Evolutionary conservation across 2,888 invertebrate genomes (phyloP).

Genomic region (Schizotus pectinicornis): DNA sequence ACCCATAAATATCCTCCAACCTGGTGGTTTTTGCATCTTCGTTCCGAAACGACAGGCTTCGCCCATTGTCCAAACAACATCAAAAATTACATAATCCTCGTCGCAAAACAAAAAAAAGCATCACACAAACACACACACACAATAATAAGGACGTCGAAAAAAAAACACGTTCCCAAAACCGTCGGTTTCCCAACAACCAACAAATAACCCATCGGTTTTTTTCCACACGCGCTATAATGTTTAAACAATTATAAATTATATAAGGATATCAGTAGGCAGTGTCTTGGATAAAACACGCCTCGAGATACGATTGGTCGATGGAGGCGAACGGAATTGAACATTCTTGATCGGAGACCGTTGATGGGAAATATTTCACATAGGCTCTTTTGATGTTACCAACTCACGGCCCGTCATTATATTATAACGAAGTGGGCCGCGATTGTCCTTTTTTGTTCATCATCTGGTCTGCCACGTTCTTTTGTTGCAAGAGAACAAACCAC

Average conservation of each 20-base stretch:
- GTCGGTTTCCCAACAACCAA: slow-evolving; percentile 8
- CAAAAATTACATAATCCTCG: not conserved
- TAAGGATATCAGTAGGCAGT: slow-evolving; percentile 35
- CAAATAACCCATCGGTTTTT: slow-evolving; percentile 6
- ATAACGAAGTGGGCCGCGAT: slow-evolving; percentile 36
- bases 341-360: slow-evolving; percentile 35
- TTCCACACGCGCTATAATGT: slow-evolving; percentile 9
- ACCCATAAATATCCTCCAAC: too few relatives aligned
- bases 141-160: too few relatives aligned
- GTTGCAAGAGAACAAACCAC: too few relatives aligned
- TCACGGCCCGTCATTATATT: slow-evolving; percentile 37
- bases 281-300: slow-evolving; percentile 39
- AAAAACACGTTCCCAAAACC: slow-evolving; percentile 9
- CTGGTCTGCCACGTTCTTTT: slow-evolving; percentile 10
- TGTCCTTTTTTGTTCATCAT: slow-evolving; percentile 34
- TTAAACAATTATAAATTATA: slow-evolving; percentile 31
- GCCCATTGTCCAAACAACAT: too few relatives aligned
- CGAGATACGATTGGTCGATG: slow-evolving; percentile 33
- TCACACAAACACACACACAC: not conserved
- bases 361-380: slow-evolving; percentile 38
- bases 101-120: not conserved
- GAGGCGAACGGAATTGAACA: slow-evolving; percentile 32
- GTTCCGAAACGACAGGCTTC: too few relatives aligned
- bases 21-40: too few relatives aligned
- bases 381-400: slow-evolving; percentile 34